Evolutionary conservation across 2,888 invertebrate genomes (phyloP).

Genomic region (Nephrotoma flavescens): DNA sequence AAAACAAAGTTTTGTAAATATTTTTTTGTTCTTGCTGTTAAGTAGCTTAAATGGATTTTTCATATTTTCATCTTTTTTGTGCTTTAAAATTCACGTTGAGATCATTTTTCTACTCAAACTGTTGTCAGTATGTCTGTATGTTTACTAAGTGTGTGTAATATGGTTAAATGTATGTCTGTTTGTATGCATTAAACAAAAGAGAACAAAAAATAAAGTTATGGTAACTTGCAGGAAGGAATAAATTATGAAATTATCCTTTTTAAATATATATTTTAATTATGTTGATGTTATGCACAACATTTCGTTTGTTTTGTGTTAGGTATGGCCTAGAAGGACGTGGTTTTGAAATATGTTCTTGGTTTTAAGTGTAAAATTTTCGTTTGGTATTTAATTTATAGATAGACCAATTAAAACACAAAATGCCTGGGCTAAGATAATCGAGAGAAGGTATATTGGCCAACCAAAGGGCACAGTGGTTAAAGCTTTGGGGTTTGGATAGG

Average conservation of each 20-base stretch:
- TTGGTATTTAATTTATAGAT: too few relatives aligned
- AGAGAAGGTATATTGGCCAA: too few relatives aligned
- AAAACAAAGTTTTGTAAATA: background rate
- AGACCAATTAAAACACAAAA: too few relatives aligned
- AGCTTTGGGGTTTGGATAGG: too few relatives aligned
- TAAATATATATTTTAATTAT: background rate
- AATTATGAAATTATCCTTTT: background rate
- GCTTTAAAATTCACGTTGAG: background rate
- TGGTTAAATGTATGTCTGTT: background rate
- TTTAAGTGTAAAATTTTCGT: too few relatives aligned
- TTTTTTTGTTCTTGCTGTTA: background rate
- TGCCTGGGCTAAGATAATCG: too few relatives aligned
- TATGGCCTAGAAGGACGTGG: too few relatives aligned
- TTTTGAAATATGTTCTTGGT: too few relatives aligned
- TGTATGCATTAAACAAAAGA: background rate
- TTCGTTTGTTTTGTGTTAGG: too few relatives aligned
- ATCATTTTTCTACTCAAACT: background rate
- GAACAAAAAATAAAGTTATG: background rate
- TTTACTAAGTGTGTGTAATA: background rate
- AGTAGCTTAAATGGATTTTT: background rate
- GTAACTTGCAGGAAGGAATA: background rate
- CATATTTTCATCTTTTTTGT: background rate
- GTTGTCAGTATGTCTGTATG: background rate
- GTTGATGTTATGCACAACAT: too few relatives aligned
- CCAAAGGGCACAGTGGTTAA: too few relatives aligned